These are phyloP conservation scores for Morpho achilles DNA, from an alignment of 2,888 invertebrate species.

Conservation along the genomic window DNA sequence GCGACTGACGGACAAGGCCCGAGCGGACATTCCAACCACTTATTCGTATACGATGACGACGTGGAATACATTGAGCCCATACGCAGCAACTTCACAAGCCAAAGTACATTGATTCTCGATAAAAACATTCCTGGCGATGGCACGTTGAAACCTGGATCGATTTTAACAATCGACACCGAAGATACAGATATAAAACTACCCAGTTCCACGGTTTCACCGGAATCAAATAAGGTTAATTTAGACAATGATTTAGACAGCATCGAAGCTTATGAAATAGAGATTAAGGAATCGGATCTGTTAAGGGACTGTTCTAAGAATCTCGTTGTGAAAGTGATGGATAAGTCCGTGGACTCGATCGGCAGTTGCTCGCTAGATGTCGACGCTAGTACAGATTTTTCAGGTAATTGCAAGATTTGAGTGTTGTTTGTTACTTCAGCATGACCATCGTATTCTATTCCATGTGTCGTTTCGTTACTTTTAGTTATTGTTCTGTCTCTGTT, in stretches of 20 bases:
- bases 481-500: neutral
- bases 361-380: constrained; percentile 93
- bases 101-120: constrained; percentile 70
- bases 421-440: constrained; percentile 18
- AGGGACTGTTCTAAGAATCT: constrained; percentile 56
- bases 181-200: constrained; percentile 69
- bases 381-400: constrained; percentile 86
- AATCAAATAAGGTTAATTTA: constrained; percentile 45
- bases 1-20: constrained; percentile 63
- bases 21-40: constrained; percentile 61
- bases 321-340: constrained; percentile 82
- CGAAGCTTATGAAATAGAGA: constrained; percentile 69
- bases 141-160: constrained; percentile 53
- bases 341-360: constrained; percentile 90
- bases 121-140: constrained; percentile 49
- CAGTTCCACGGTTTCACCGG: constrained; percentile 68
- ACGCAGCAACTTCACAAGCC: constrained; percentile 69
- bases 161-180: constrained; percentile 65
- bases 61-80: constrained; percentile 76
- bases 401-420: constrained; percentile 55
- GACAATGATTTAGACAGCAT: constrained; percentile 65
- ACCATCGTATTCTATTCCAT: constrained; percentile 6
- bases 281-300: constrained; percentile 64
- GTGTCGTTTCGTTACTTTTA: constrained; percentile 1
- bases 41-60: constrained; percentile 62